Conservation (phyloP, 2,888 invertebrate genomes). For the Tinea trinotella region DNA sequence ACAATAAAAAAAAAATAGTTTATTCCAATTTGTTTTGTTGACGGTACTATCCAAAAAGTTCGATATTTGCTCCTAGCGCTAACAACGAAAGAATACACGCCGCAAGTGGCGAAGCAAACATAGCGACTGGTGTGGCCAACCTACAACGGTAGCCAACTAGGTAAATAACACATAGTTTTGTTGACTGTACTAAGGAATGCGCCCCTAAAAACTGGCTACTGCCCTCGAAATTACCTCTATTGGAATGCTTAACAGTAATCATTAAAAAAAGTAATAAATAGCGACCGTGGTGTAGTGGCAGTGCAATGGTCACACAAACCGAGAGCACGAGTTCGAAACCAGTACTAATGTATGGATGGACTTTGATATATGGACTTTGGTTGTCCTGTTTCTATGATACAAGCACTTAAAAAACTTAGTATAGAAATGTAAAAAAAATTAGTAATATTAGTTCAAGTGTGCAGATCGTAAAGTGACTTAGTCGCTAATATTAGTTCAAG, state of each 20-base stretch:
- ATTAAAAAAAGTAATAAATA: not conserved
- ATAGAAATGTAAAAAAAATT: too few species aligned
- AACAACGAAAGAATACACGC: constrained; percentile 25
- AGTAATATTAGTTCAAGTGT: too few species aligned
- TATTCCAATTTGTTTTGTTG: constrained; percentile 32
- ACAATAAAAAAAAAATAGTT: too few species aligned
- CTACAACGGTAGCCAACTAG: constrained; percentile 61
- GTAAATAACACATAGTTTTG: constrained; percentile 46
- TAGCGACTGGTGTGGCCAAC: constrained; percentile 53
- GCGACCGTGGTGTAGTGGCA: too few species aligned
- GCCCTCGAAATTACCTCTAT: not conserved
- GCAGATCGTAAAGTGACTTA: too few species aligned
- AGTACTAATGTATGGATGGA: too few species aligned
- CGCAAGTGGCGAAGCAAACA: constrained; percentile 29
- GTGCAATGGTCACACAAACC: too few species aligned
- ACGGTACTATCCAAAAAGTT: constrained; percentile 46
- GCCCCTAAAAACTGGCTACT: constrained; percentile 6
- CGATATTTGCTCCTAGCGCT: constrained; percentile 47
- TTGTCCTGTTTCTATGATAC: too few species aligned
- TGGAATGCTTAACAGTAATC: constrained; percentile 1
- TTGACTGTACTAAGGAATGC: constrained; percentile 44
- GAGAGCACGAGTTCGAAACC: too few species aligned
- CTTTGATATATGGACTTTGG: too few species aligned
- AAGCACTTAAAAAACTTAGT: too few species aligned
- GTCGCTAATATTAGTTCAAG: too few species aligned